Conservation (phyloP, 2,888 invertebrate species). For the Drosophila rellima region DNA sequence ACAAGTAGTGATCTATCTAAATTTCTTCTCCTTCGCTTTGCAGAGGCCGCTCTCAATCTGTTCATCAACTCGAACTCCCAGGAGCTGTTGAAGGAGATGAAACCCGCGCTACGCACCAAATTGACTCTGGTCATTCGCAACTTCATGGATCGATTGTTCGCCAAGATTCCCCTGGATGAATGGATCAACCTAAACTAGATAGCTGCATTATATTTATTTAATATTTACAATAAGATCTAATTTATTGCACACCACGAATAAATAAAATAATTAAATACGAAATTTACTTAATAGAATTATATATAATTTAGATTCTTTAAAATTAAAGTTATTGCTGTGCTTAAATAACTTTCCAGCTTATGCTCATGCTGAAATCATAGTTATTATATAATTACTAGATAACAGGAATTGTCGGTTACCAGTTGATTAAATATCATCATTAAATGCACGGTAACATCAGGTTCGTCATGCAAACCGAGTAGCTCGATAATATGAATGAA, state of each 20-base stretch:
- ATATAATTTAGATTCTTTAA: neutral
- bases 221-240: slow-evolving; percentile 51
- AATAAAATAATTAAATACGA: slow-evolving; percentile 39
- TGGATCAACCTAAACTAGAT: slow-evolving; percentile 87
- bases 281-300: slow-evolving; percentile 1
- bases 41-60: slow-evolving; percentile 94
- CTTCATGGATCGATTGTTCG: slow-evolving; percentile 91
- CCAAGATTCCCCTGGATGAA: slow-evolving; percentile 91
- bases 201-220: slow-evolving; percentile 14
- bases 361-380: slow-evolving; percentile 3
- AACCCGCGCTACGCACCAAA: slow-evolving; percentile 92
- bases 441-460: slow-evolving; percentile 45
- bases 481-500: slow-evolving; percentile 42
- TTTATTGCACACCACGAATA: slow-evolving; percentile 64
- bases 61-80: slow-evolving; percentile 95
- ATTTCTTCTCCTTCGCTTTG: neutral
- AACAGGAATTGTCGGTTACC: slow-evolving; percentile 21
- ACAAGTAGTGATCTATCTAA: neutral
- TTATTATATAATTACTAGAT: slow-evolving; percentile 35
- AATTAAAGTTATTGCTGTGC: slow-evolving; percentile 8
- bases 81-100: slow-evolving; percentile 94
- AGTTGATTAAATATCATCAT: slow-evolving; percentile 51
- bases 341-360: slow-evolving; percentile 29
- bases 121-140: slow-evolving; percentile 90
- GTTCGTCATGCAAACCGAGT: slow-evolving; percentile 47